Evolutionary conservation across 2,888 invertebrate species (phyloP).

Genomic region (Orthosia gracilis): DNA sequence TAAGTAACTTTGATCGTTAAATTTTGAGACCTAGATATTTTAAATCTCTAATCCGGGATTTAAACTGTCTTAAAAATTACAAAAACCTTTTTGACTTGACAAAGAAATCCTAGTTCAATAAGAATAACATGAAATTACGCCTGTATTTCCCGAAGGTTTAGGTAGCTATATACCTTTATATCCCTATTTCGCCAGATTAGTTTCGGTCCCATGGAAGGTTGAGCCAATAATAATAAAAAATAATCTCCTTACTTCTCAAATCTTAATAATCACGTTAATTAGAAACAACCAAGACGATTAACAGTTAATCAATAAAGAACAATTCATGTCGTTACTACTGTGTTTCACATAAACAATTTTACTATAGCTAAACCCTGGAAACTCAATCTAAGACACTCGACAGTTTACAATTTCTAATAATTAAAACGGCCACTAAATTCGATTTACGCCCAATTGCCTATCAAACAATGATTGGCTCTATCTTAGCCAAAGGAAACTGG

Average conservation of each 20-base stretch:
- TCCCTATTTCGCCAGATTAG: not conserved
- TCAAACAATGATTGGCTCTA: constrained; percentile 56
- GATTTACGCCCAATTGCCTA: constrained; percentile 48
- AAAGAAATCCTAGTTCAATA: not conserved
- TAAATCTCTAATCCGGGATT: constrained; percentile 1
- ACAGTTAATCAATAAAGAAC: constrained; percentile 11
- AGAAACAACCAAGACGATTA: not conserved
- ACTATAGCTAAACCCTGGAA: constrained; percentile 5
- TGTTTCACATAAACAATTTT: constrained; percentile 9
- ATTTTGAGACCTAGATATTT: constrained; percentile 1
- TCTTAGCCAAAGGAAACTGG: constrained; percentile 46
- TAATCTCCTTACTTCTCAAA: not conserved
- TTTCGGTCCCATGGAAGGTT: not conserved
- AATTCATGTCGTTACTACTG: constrained; percentile 3
- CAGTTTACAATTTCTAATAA: constrained; percentile 45
- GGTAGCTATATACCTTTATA: not conserved
- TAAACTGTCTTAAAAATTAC: not conserved
- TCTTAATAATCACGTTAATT: constrained; percentile 3
- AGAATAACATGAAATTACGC: not conserved
- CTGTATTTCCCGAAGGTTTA: not conserved
- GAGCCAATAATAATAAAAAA: not conserved
- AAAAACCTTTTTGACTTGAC: not conserved
- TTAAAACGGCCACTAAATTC: constrained; percentile 44
- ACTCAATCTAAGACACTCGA: constrained; percentile 17
- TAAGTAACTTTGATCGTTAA: constrained; percentile 18